These are phyloP conservation scores for Pseudotriccus pelzelni DNA, from an alignment of 2,797 vertebrate species.

Conservation along the genomic window DNA sequence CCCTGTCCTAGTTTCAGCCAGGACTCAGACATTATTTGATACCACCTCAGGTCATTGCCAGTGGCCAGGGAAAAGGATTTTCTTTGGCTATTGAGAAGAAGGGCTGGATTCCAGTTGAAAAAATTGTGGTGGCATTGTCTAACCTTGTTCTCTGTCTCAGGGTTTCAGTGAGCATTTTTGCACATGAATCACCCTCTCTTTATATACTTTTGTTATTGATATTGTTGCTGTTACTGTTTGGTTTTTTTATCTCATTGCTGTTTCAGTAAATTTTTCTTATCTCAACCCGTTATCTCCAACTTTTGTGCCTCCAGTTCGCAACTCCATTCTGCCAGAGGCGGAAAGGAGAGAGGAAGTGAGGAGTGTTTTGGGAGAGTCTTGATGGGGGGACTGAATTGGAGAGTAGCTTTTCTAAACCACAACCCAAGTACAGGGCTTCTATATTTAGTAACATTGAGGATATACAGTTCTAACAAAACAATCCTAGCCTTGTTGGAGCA, in stretches of 20 bases:
- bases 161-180: background rate
- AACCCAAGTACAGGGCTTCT: background rate
- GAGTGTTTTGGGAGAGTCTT: background rate
- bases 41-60: background rate
- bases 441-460: background rate
- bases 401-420: background rate
- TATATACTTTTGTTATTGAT: too few species aligned
- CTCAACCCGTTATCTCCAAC: background rate
- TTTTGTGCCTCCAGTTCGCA: background rate
- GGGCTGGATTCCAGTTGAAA: background rate
- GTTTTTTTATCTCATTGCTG: background rate
- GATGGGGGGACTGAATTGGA: background rate
- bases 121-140: background rate
- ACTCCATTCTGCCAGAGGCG: background rate
- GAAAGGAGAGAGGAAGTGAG: background rate
- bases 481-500: background rate
- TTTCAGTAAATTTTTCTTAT: background rate
- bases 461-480: background rate
- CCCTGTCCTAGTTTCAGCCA: background rate
- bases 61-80: background rate
- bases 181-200: background rate
- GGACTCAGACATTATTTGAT: background rate
- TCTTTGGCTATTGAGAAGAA: background rate
- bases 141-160: background rate
- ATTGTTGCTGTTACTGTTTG: background rate